A percentile compares a stretch with the other conserved stretches of the same genome.
phyloP scores from a whole-genome alignment of 2,797 vertebrate species.

The Pseudopleuronectes americanus region DNA sequence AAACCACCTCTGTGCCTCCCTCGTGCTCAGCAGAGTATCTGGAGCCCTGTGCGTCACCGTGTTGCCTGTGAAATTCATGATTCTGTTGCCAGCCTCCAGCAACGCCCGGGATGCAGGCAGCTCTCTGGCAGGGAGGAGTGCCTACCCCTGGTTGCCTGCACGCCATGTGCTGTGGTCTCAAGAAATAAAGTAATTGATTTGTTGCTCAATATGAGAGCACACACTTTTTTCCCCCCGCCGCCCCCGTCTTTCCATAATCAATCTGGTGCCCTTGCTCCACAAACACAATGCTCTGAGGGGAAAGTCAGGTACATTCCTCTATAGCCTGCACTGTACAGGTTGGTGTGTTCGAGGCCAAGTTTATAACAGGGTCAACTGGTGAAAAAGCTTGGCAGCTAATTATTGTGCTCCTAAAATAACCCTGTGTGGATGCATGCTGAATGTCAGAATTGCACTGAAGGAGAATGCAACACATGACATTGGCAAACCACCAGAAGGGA shows the following conservation, averaged over 20 bases:
- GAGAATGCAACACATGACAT: not conserved
- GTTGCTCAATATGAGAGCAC: not conserved
- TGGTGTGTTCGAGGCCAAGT: not conserved
- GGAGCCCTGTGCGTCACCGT: no score
- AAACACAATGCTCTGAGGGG: not conserved
- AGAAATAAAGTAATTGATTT: not conserved
- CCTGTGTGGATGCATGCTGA: conserved; percentile 8
- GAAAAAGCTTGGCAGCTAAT: no score
- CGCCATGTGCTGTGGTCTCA: not conserved
- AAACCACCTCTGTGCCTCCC: no score
- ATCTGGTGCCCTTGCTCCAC: not conserved
- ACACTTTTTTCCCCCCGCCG: not conserved
- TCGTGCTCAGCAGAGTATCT: no score
- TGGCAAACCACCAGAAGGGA: conserved; percentile 5
- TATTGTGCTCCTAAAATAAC: conserved; percentile 12
- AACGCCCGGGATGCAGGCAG: no score
- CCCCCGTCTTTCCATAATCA: not conserved
- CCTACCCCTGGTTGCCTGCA: no score
- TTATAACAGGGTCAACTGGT: not conserved
- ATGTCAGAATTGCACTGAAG: conserved; percentile 18
- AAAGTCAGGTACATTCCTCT: not conserved
- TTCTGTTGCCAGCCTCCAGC: no score
- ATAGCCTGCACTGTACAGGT: not conserved
- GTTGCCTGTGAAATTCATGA: no score
- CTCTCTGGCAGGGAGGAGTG: no score